Evolutionary conservation across 2,888 invertebrate genomes (phyloP).

Genomic region (Melieria crassipennis): DNA sequence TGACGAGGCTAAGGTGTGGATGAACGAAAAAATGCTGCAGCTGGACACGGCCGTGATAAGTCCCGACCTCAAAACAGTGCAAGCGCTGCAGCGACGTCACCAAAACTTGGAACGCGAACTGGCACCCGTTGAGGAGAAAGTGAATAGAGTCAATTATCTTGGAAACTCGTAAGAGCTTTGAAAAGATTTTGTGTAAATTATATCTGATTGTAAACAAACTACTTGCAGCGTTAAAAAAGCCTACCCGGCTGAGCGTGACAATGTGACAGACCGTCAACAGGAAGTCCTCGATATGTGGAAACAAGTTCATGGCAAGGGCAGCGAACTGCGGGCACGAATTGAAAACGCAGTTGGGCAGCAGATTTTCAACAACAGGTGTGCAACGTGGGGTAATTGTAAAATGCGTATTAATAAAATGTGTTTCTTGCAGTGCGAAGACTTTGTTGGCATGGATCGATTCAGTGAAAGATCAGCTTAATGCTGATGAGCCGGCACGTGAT

Average conservation of each 20-base stretch:
- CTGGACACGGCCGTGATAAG: constrained; percentile 81
- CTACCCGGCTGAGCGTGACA: constrained; percentile 89
- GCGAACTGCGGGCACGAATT: constrained; percentile 82
- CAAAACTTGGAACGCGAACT: constrained; percentile 94
- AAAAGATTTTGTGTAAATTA: background rate
- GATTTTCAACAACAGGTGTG: constrained; percentile 68
- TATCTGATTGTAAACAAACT: background rate
- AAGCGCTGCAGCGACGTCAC: constrained; percentile 90
- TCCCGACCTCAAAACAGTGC: constrained; percentile 89
- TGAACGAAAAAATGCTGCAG: constrained; percentile 94
- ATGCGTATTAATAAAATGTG: background rate
- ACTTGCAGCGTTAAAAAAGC: constrained; percentile 82
- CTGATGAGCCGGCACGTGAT: constrained; percentile 83
- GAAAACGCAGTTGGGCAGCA: constrained; percentile 96
- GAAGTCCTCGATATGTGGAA: constrained; percentile 91
- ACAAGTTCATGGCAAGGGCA: constrained; percentile 85
- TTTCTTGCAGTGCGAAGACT: constrained; percentile 75
- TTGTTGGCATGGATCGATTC: constrained; percentile 84
- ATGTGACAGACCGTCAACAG: constrained; percentile 84
- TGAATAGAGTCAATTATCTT: constrained; percentile 84
- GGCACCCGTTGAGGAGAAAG: constrained; percentile 94
- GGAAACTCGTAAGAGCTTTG: constrained; percentile 79
- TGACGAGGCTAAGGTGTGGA: constrained; percentile 97
- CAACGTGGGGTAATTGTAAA: background rate
- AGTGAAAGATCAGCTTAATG: constrained; percentile 80